Conservation (phyloP, 92 coral and sea anemone species). For the Porites rus region DNA sequence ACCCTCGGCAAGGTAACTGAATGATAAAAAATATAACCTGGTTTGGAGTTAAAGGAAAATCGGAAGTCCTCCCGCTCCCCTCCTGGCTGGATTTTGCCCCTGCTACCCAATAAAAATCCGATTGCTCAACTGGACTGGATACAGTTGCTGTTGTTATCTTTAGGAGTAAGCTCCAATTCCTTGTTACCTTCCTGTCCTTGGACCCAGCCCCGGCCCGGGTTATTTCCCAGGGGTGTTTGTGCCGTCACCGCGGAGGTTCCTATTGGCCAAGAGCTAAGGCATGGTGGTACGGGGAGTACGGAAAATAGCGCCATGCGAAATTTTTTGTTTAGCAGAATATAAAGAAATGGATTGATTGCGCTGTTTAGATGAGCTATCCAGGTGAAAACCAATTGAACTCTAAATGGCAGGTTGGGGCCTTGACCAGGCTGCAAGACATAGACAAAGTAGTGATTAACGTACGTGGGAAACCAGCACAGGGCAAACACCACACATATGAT, state of each 20-base stretch:
- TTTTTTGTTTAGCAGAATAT: conserved; percentile 35
- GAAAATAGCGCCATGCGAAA: conserved; percentile 44
- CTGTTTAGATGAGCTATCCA: conserved; percentile 57
- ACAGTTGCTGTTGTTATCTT: too few relatives aligned
- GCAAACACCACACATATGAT: conserved; percentile 52
- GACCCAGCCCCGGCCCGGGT: not conserved
- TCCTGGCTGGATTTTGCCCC: too few relatives aligned
- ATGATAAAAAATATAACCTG: too few relatives aligned
- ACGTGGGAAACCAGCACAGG: conserved; percentile 56
- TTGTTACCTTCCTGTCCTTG: not conserved
- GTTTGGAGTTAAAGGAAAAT: too few relatives aligned
- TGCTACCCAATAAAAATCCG: too few relatives aligned
- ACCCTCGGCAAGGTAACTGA: too few relatives aligned
- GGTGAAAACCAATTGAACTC: conserved; percentile 6
- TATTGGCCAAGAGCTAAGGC: not conserved
- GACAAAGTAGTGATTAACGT: conserved; percentile 34
- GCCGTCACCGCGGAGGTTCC: not conserved
- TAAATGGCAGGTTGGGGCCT: not conserved
- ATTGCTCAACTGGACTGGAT: too few relatives aligned
- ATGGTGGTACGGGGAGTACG: not conserved
- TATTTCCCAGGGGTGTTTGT: not conserved
- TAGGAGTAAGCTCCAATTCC: not conserved
- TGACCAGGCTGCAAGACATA: conserved; percentile 4
- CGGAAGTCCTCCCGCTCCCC: too few relatives aligned
- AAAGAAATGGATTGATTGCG: conserved; percentile 53